phyloP scores from a whole-genome alignment of 2,797 vertebrate genomes.

The Coendou prehensilis region DNA sequence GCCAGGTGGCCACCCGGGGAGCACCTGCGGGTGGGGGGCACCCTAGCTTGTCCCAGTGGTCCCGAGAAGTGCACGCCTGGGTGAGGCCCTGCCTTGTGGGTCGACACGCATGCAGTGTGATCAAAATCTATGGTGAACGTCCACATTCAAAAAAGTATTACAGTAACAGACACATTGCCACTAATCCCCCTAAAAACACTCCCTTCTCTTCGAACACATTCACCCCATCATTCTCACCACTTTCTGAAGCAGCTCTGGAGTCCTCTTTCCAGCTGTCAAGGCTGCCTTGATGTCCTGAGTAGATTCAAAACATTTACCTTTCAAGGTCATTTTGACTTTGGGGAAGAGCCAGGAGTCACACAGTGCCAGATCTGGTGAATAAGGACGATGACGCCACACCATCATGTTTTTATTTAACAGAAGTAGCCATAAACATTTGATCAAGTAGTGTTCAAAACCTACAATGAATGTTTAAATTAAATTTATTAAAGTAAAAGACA shows the following conservation, averaged over 20 bases:
- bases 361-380: not conserved
- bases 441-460: not conserved
- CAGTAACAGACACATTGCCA: not conserved
- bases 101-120: fast-evolving
- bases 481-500: not conserved
- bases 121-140: not conserved
- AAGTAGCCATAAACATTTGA: not conserved
- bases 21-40: not conserved
- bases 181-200: not conserved
- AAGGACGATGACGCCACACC: not conserved
- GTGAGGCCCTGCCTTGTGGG: not conserved
- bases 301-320: not conserved
- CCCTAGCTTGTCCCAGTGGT: fast-evolving
- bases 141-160: not conserved
- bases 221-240: not conserved
- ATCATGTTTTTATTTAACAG: not conserved
- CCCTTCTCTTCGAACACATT: not conserved
- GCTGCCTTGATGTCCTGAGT: not conserved
- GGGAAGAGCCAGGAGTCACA: not conserved
- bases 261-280: not conserved
- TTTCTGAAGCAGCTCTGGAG: not conserved
- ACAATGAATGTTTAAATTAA: not conserved
- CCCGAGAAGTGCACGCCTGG: fast-evolving
- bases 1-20: fast-evolving
- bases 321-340: not conserved